Evolutionary conservation across 2,797 vertebrate species (phyloP).

Genomic region (Rousettus madagascariensis): DNA sequence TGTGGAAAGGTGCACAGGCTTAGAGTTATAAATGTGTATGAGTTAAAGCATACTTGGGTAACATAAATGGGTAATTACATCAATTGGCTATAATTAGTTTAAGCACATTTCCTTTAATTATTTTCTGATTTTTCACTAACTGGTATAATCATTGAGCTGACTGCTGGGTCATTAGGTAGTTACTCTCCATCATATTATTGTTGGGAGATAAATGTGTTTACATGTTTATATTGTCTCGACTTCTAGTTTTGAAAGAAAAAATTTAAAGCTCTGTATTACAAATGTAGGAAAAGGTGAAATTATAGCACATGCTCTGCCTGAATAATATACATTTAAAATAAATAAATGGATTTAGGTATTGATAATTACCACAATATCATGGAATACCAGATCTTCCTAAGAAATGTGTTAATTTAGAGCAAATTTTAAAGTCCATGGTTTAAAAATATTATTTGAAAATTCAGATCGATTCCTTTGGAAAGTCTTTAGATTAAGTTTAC

Average conservation of each 20-base stretch:
- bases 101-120: not conserved
- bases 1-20: not conserved
- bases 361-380: not conserved
- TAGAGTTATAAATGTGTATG: not conserved
- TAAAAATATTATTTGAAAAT: not conserved
- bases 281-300: not conserved
- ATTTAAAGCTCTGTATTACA: not conserved
- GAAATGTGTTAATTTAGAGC: not conserved
- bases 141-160: not conserved
- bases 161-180: not conserved
- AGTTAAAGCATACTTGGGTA: not conserved
- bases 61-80: not conserved
- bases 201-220: constrained; percentile 2
- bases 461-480: not conserved
- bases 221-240: not conserved
- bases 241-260: constrained; percentile 18
- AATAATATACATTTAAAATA: not conserved
- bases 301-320: not conserved
- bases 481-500: not conserved
- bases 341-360: not conserved
- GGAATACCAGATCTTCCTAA: not conserved
- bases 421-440: not conserved
- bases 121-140: constrained; percentile 40
- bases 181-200: not conserved
- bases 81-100: not conserved